Percentiles rank a stretch among this genome's conserved stretches.
Conservation (phyloP, 2,797 vertebrate species). For the Arvicola amphibius region DNA sequence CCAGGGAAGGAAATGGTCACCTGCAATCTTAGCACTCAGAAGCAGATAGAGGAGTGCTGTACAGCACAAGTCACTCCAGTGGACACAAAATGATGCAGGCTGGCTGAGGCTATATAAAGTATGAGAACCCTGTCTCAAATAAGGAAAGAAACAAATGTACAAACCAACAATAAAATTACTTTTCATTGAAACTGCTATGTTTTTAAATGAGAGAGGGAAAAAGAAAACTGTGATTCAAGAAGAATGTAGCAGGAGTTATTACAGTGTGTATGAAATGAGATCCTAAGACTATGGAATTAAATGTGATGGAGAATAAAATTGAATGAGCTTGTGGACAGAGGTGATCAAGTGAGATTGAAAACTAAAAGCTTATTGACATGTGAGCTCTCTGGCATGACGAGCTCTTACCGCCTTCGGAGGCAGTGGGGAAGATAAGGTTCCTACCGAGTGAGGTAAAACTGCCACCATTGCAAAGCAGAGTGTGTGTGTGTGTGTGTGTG, state of each 20-base stretch:
- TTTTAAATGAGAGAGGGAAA: background rate
- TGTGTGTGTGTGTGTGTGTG: too few species aligned
- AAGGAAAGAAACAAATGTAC: background rate
- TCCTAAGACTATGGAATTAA: background rate
- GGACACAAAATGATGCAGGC: background rate
- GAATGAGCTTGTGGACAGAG: background rate
- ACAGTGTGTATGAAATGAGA: background rate
- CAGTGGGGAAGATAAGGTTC: background rate
- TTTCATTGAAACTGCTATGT: background rate
- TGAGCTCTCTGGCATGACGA: background rate
- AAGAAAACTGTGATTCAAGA: background rate
- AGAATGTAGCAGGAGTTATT: background rate
- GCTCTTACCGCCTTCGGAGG: background rate
- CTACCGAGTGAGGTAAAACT: background rate
- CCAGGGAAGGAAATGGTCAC: too few species aligned
- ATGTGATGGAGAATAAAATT: background rate
- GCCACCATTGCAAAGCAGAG: background rate
- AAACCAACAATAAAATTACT: background rate
- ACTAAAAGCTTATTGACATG: background rate
- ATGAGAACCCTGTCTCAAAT: background rate
- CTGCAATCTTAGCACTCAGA: background rate
- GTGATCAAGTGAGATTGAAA: background rate
- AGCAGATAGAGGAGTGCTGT: background rate
- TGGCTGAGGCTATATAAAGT: background rate
- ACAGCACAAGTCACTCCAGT: background rate